These are phyloP conservation scores for Hetaerina titia DNA, from an alignment of 2,888 invertebrate genomes.

Conservation along the genomic window DNA sequence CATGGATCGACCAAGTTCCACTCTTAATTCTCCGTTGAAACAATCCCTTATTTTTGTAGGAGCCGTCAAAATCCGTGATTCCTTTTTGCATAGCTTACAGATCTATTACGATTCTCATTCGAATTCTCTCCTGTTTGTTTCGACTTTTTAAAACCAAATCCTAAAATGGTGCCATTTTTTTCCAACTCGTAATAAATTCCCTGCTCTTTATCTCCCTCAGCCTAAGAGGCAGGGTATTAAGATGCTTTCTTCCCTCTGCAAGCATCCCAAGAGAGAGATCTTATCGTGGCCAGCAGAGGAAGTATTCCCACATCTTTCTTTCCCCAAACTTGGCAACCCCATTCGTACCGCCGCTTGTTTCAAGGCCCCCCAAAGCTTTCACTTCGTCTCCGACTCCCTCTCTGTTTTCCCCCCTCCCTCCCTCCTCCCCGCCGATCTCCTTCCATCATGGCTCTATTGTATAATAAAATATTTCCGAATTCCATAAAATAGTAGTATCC, in stretches of 20 bases:
- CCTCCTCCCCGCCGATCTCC: neutral
- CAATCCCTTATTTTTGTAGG: too few relatives aligned
- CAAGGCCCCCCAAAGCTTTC: conserved; percentile 54
- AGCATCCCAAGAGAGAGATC: conserved; percentile 48
- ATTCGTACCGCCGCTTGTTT: conserved; percentile 27
- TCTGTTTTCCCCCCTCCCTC: neutral
- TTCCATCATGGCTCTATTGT: neutral
- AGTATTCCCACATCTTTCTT: conserved; percentile 66
- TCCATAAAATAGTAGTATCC: neutral
- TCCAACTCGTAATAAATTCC: conserved; percentile 30
- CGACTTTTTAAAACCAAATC: conserved; percentile 16
- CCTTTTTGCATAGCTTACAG: neutral
- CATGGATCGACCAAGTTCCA: too few relatives aligned
- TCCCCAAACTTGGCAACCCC: conserved; percentile 61
- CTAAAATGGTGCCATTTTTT: conserved; percentile 29
- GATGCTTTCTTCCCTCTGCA: conserved; percentile 55
- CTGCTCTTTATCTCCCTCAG: conserved; percentile 36
- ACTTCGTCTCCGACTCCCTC: conserved; percentile 19
- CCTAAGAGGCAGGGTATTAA: conserved; percentile 52
- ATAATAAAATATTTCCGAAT: neutral
- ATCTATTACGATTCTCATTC: neutral
- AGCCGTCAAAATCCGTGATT: neutral
- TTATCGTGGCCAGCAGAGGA: conserved; percentile 47
- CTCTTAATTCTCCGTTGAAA: too few relatives aligned
- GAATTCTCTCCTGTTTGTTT: conserved; percentile 19